phyloP scores from a whole-genome alignment of 2,888 invertebrate species.

The Heliconius sara region DNA sequence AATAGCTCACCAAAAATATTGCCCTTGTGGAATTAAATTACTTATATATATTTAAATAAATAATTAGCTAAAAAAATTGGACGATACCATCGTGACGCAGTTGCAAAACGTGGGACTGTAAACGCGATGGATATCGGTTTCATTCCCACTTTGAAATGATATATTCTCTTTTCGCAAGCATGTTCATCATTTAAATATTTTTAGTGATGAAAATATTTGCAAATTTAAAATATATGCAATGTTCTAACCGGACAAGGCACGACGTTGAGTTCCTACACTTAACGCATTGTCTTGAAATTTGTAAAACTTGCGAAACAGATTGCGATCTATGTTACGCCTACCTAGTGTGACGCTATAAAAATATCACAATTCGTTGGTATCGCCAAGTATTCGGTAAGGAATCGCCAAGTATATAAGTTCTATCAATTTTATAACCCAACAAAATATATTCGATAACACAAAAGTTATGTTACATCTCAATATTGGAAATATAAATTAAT shows the following conservation, averaged over 20 bases:
- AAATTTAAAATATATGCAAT: no score
- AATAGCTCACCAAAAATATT: neutral
- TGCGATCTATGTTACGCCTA: neutral
- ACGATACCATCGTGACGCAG: no score
- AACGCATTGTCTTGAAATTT: neutral
- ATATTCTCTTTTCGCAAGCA: no score
- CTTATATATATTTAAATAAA: neutral
- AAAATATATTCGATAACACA: neutral
- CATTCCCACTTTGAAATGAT: no score
- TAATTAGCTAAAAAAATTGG: no score
- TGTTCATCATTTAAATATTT: no score
- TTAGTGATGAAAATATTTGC: no score
- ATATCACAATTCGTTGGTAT: neutral
- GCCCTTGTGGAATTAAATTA: no score
- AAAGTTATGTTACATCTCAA: neutral
- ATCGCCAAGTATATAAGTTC: neutral
- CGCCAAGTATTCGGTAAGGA: neutral
- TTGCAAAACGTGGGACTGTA: neutral
- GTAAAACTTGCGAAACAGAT: no score
- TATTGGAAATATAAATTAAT: constrained; percentile 14
- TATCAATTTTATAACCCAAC: neutral
- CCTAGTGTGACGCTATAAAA: neutral
- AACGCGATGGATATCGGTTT: neutral
- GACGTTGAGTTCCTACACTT: neutral
- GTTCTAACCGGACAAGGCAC: no score